Base-by-base conservation (phyloP, 2,113 vertebrate genomes). In the Lophius piscatorius region DNA sequence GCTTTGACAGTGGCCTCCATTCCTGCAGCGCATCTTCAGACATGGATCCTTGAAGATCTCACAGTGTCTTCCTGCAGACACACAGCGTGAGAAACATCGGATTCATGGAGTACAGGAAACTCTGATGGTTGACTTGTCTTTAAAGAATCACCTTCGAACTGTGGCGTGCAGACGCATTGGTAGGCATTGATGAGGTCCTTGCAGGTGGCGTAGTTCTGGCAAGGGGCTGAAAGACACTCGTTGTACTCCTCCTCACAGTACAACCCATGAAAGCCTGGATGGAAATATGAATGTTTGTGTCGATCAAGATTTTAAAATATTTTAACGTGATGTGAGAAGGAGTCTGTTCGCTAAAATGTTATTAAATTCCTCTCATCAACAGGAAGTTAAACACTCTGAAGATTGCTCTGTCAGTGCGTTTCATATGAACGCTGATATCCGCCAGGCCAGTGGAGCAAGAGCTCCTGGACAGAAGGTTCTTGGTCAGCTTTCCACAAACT, bases 181-280 rank as follows among this genome's bases (percentile, higher is more conserved):
- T 98, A 99, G 57, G 91, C 83, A 12, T 98, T 96, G 64, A 95
- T 84, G 0, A 96, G 93, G 71, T 99, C 96, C 78, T 90, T 92
- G 78, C 97, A 99, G 83, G 94, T 95, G 80, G 94, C 97, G 0
- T 93, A 93, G 0, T 98, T 98, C 85, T 97, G 94, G 88, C 97
- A 99, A 4, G 97, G 97, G 0, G 92, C 90, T 0, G 97, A 99
- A 58, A 96, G 90, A 72, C 97, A 99, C 77, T 98, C 96, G 0
- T 98, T 96, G 65, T 96, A 94, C 45, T 99, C 97, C 69, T 98
- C 96, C 65, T 98, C 96, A 61, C 96, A 99, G 78, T 98, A 99
- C 74, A 98, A 91, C 22, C 97, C 96, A 0, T 99, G 96, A 91
- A 97, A 98, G 64, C 97, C 96, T 98, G 70, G 50, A 57, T 57